phyloP scores from a whole-genome alignment of 2,888 invertebrate species.

The Drosophila multiciliata region DNA sequence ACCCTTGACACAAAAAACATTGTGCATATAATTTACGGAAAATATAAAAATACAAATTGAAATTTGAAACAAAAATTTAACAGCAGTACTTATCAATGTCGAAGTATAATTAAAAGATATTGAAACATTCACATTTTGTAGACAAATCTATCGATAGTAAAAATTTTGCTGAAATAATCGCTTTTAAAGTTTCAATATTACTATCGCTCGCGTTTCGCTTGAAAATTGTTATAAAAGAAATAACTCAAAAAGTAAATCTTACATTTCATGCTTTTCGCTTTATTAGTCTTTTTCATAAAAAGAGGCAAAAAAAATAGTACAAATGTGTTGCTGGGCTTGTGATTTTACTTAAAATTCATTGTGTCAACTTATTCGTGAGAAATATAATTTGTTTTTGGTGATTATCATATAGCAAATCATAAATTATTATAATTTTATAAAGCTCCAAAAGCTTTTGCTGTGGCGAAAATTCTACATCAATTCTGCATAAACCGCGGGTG shows the following conservation, averaged over 20 bases:
- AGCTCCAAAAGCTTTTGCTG: neutral
- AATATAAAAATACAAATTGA: neutral
- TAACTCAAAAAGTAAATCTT: neutral
- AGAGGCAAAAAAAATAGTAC: too few species aligned
- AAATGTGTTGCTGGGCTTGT: too few species aligned
- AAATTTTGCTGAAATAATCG: neutral
- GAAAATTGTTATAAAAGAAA: neutral
- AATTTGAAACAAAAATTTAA: neutral
- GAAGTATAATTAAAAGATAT: neutral
- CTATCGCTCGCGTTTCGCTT: neutral
- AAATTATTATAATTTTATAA: neutral
- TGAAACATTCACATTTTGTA: neutral
- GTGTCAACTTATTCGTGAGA: too few species aligned
- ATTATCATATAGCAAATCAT: too few species aligned
- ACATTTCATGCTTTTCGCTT: neutral
- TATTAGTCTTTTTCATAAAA: too few species aligned
- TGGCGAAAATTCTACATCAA: neutral
- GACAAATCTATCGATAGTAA: neutral
- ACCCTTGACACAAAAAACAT: slow-evolving; percentile 24
- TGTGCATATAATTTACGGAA: neutral
- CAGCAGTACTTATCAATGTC: neutral
- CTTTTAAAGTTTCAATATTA: neutral
- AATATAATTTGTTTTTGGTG: too few species aligned
- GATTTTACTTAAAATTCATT: too few species aligned
- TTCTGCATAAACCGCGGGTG: neutral